A percentile compares a stretch with the other conserved stretches of the same genome.
These are phyloP conservation scores for Schizaphis graminum DNA, from an alignment of 2,888 invertebrate species.

Conservation along the genomic window DNA sequence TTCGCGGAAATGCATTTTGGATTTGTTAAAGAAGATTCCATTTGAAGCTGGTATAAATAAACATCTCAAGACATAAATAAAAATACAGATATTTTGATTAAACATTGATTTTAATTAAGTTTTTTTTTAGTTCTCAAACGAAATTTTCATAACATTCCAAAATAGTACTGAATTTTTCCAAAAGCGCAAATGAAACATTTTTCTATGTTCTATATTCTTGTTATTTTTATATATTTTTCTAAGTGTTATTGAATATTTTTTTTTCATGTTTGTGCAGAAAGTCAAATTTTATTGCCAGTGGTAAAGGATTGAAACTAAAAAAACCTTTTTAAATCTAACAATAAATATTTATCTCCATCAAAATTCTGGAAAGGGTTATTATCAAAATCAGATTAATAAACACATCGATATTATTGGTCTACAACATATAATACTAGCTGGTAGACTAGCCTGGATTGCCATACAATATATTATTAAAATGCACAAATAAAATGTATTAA, in stretches of 20 bases:
- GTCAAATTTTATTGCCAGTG: background rate
- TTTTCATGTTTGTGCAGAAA: background rate
- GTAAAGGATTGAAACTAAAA: background rate
- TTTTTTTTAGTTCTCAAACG: background rate
- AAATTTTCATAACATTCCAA: background rate
- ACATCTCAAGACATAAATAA: no score
- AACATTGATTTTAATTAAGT: background rate
- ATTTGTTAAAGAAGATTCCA: conserved; percentile 35
- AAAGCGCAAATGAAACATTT: background rate
- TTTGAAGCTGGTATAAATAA: conserved; percentile 42
- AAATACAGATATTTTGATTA: background rate
- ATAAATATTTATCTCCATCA: background rate
- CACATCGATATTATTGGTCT: background rate
- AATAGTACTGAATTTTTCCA: background rate
- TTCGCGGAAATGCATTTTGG: conserved; percentile 7
- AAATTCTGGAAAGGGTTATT: background rate
- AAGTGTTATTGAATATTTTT: background rate
- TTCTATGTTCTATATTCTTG: background rate
- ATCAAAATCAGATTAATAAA: background rate
- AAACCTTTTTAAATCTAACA: background rate
- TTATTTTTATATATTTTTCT: background rate
- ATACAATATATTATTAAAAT: background rate
- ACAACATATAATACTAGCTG: background rate
- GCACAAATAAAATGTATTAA: background rate
- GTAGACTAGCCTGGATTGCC: no score